Evolutionary conservation across 2,797 vertebrate genomes (phyloP).

Genomic region (Notamacropus eugenii): DNA sequence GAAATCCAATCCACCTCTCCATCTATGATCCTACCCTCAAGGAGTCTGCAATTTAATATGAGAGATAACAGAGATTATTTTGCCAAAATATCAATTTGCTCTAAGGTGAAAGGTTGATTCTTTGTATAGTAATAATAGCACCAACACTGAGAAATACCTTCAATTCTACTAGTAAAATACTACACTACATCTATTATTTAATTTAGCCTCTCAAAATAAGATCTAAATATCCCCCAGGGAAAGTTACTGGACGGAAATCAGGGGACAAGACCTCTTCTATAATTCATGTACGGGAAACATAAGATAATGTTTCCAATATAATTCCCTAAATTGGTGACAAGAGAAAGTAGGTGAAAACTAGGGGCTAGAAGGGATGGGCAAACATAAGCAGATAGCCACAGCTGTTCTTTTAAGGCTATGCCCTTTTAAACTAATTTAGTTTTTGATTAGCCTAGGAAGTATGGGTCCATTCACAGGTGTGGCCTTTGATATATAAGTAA

Average conservation of each 20-base stretch:
- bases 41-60: conserved; percentile 27
- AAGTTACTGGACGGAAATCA: not conserved
- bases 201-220: conserved; percentile 42
- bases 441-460: not conserved
- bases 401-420: not conserved
- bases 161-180: not conserved
- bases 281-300: conserved; percentile 42
- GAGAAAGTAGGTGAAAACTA: conserved; percentile 36
- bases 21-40: not conserved
- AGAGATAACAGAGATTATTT: not conserved
- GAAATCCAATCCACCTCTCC: not conserved
- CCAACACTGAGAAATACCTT: not conserved
- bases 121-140: not conserved
- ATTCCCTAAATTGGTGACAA: conserved; percentile 47
- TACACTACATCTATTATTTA: not conserved
- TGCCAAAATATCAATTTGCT: not conserved
- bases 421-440: conserved; percentile 27
- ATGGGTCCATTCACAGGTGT: not conserved
- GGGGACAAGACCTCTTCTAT: conserved; percentile 43
- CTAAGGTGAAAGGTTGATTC: not conserved
- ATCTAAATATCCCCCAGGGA: conserved; percentile 48
- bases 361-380: conserved; percentile 28
- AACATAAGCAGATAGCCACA: conserved; percentile 39
- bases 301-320: conserved; percentile 48
- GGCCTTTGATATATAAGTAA: not conserved